Conservation (phyloP, 2,888 invertebrate species). For the Tiliacea aurago region DNA sequence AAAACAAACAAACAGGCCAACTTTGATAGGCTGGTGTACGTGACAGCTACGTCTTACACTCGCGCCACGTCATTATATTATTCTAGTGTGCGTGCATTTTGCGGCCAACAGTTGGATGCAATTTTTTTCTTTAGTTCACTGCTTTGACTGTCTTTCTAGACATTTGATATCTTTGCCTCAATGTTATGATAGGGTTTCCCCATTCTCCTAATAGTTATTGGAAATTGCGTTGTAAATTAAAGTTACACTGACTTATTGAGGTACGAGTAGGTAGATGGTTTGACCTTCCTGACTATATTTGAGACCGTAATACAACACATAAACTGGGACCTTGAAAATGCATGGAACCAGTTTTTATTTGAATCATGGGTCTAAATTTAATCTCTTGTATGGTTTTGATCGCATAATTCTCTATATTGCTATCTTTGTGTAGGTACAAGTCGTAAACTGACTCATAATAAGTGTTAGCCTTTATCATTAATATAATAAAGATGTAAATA, state of each 20-base stretch:
- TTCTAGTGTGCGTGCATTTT: too few species aligned
- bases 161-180: too few species aligned
- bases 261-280: too few species aligned
- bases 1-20: too few species aligned
- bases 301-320: background rate
- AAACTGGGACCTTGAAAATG: background rate
- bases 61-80: too few species aligned
- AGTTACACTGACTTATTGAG: background rate
- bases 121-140: too few species aligned
- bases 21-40: too few species aligned
- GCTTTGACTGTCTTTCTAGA: too few species aligned
- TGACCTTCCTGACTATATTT: too few species aligned
- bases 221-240: slow-evolving; percentile 3
- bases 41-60: too few species aligned
- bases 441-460: slow-evolving; percentile 4
- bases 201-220: slow-evolving; percentile 7
- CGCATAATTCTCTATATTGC: background rate
- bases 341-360: background rate
- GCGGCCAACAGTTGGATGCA: too few species aligned
- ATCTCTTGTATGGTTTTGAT: background rate
- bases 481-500: background rate
- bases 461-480: slow-evolving; percentile 1
- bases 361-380: background rate
- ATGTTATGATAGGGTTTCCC: slow-evolving; percentile 9
- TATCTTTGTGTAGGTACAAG: slow-evolving; percentile 2